These are phyloP conservation scores for Leptinotarsa haldemani DNA, from an alignment of 2,888 invertebrate genomes.

Conservation along the genomic window DNA sequence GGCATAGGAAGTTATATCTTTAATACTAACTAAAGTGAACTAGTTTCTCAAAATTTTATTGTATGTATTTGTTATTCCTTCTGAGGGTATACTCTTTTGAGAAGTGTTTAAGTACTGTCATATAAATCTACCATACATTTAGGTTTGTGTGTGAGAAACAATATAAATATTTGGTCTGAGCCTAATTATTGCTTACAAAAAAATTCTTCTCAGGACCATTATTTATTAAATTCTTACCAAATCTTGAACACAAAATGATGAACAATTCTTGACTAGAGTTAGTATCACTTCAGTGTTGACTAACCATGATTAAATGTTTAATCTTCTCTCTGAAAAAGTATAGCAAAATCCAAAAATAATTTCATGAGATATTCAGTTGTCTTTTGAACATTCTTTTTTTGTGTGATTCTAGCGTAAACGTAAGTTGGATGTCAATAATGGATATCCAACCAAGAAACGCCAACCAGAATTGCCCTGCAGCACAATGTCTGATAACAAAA, in stretches of 20 bases:
- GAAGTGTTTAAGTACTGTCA: too few relatives aligned
- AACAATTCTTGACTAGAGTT: slow-evolving; percentile 48
- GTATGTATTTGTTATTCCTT: too few relatives aligned
- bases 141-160: too few relatives aligned
- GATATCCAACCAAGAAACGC: slow-evolving; percentile 68
- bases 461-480: slow-evolving; percentile 38
- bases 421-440: slow-evolving; percentile 66
- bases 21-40: too few relatives aligned
- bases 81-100: too few relatives aligned
- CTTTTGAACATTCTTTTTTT: slow-evolving; percentile 20
- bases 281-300: slow-evolving; percentile 54
- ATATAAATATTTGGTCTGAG: too few relatives aligned
- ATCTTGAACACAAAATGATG: slow-evolving; percentile 38
- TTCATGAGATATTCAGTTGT: background rate
- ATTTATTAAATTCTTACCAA: too few relatives aligned
- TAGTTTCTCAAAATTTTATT: too few relatives aligned
- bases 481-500: slow-evolving; percentile 28
- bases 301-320: slow-evolving; percentile 56
- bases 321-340: slow-evolving; percentile 64
- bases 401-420: slow-evolving; percentile 65
- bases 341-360: background rate
- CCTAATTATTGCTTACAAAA: too few relatives aligned
- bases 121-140: too few relatives aligned
- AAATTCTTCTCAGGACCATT: too few relatives aligned
- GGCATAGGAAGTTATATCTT: too few relatives aligned